Base-by-base conservation (phyloP, 2,888 invertebrate species). In the Clivina fossor region DNA sequence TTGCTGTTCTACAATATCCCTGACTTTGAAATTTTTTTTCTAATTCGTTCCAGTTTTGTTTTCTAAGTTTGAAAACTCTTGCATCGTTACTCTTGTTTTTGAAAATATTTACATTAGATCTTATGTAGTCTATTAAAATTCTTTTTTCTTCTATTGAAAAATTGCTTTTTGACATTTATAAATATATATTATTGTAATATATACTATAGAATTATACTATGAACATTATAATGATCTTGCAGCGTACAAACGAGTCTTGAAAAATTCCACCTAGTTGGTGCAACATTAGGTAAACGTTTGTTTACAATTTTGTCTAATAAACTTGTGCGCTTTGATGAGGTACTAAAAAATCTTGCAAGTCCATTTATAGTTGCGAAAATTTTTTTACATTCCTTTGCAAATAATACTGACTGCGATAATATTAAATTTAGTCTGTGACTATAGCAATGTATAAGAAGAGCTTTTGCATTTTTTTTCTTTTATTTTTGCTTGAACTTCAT, bases 401-500 rank as follows among this genome's bases (percentile, higher is more conserved):
- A 24, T 43, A 26, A 43, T 11, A 8, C 3, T 2, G 43, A 3
- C 13, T 43, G 43, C 8, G 43, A 11, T 38, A 53, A 54, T 58
- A 37, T 43, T 43, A 11, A 44, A 56, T 47, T 56, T 40, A 15
- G 33, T 33, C 58, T 59, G 50, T 62, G 60, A 3, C 58, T 53
- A 47, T 60, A 60, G 48, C 62, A 62, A 35, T 63, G 63, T 4
- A 61, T 58, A 35, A 58, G 62, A 32, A 46, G 16, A 13, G 62
- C 62, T 22, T 43, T 15, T 5, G 51, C 59, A 50, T 54, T 59
- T n/a, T 32, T n/a, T 35, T 43, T 61, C 56, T 56, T 56, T 56
- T n/a, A 65, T 55, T 60, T 61, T 60, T 19, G 47, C 56, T 59
- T 66, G 65, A 9, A 66, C 57, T 15, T 64, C 64, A 35, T 59